These are phyloP conservation scores for Hypomecis atomaria DNA, from an alignment of 2,888 invertebrate species.

Conservation along the genomic window DNA sequence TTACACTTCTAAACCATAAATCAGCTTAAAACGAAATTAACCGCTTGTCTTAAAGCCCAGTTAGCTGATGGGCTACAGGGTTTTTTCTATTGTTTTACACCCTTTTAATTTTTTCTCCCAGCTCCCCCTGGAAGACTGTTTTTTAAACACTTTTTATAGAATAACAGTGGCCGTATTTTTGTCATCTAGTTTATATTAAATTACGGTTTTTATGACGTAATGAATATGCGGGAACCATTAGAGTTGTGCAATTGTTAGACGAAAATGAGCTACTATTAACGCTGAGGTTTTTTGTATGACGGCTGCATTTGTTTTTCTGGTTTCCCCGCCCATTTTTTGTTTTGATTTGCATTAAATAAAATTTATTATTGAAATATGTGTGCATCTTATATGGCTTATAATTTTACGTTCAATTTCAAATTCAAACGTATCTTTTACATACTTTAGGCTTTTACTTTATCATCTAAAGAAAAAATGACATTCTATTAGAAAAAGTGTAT, in stretches of 20 bases:
- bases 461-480: background rate
- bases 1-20: constrained; percentile 60
- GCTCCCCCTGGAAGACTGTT: constrained; percentile 60
- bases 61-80: constrained; percentile 62
- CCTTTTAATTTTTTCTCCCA: constrained; percentile 69
- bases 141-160: constrained; percentile 69
- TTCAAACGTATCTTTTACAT: background rate
- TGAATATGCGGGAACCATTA: constrained; percentile 79
- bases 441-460: background rate
- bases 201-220: constrained; percentile 80
- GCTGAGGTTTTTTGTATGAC: constrained; percentile 53
- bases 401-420: too few species aligned
- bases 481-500: too few species aligned
- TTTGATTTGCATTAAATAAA: too few species aligned
- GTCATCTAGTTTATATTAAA: constrained; percentile 83
- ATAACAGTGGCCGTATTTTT: constrained; percentile 77
- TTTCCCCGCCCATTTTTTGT: background rate
- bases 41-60: constrained; percentile 76
- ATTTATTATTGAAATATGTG: too few species aligned
- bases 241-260: constrained; percentile 65
- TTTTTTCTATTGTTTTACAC: constrained; percentile 75
- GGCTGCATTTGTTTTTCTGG: constrained; percentile 47
- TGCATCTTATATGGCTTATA: too few species aligned
- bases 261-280: constrained; percentile 76
- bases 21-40: constrained; percentile 74